phyloP scores from a whole-genome alignment of 2,888 invertebrate genomes.

The Andrena trimmerana region DNA sequence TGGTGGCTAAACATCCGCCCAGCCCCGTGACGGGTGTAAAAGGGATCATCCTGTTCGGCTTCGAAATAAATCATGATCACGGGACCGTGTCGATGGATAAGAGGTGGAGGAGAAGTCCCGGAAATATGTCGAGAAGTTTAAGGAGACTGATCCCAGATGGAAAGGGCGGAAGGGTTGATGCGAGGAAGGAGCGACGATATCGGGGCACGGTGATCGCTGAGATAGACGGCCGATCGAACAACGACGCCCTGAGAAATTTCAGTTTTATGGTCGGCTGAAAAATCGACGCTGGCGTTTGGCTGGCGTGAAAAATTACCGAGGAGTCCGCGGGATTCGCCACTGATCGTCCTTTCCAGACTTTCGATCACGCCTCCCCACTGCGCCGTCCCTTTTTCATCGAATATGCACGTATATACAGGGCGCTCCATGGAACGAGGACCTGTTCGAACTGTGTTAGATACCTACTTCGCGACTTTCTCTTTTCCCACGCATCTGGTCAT shows the following conservation, averaged over 20 bases:
- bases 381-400: not conserved
- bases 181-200: constrained; percentile 49
- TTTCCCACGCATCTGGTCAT: no score
- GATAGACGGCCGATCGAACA: constrained; percentile 48
- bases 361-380: constrained; percentile 38
- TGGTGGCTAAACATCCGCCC: no score
- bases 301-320: constrained; percentile 78
- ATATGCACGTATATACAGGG: constrained; percentile 5
- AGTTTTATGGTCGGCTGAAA: constrained; percentile 79
- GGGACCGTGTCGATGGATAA: constrained; percentile 15
- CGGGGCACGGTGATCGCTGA: constrained; percentile 25
- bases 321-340: constrained; percentile 65
- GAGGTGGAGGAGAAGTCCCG: constrained; percentile 37
- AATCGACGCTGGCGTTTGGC: constrained; percentile 74
- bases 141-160: constrained; percentile 50
- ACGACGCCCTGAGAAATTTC: constrained; percentile 77
- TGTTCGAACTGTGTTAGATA: no score
- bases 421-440: not conserved
- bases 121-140: constrained; percentile 74
- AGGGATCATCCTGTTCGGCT: not conserved
- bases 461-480: no score
- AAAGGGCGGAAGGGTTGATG: constrained; percentile 50
- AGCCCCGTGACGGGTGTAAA: no score
- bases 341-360: constrained; percentile 57
- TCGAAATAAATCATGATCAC: constrained; percentile 52